phyloP scores from a whole-genome alignment of 92 coral and sea anemone species.

The Porites cylindrica region DNA sequence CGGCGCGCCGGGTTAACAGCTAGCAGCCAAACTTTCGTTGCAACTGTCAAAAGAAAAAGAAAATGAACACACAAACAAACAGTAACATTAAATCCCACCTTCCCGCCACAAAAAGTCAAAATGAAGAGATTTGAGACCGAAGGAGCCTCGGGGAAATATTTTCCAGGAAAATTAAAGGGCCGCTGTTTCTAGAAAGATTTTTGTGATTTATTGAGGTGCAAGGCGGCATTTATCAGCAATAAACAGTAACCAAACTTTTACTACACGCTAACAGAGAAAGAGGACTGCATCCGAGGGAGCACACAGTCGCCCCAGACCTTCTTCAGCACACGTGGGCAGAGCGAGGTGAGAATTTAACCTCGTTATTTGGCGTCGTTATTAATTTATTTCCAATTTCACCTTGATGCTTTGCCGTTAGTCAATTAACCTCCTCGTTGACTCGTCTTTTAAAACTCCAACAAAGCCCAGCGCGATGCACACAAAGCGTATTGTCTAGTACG shows the following conservation, averaged over 20 bases:
- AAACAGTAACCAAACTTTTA: background rate
- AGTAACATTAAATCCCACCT: no score
- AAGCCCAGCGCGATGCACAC: background rate
- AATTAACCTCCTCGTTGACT: background rate
- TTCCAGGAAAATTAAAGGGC: no score
- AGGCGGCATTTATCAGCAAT: background rate
- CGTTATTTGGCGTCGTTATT: background rate
- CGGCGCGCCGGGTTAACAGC: no score
- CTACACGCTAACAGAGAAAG: constrained; percentile 60
- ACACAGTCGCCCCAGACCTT: constrained; percentile 80
- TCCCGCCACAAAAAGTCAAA: no score
- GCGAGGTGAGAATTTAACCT: constrained; percentile 53
- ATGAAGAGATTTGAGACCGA: no score
- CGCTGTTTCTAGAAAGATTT: no score
- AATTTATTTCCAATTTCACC: background rate
- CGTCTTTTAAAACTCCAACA: background rate
- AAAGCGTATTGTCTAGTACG: background rate
- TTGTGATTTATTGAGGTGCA: no score
- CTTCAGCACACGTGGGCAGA: constrained; percentile 83
- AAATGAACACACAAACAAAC: no score
- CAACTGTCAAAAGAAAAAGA: no score
- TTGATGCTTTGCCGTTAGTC: background rate
- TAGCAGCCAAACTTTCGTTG: no score
- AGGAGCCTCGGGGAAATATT: no score
- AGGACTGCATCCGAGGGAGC: constrained; percentile 74